Conservation (phyloP, 2,113 vertebrate species). For the Lagopus muta region DNA sequence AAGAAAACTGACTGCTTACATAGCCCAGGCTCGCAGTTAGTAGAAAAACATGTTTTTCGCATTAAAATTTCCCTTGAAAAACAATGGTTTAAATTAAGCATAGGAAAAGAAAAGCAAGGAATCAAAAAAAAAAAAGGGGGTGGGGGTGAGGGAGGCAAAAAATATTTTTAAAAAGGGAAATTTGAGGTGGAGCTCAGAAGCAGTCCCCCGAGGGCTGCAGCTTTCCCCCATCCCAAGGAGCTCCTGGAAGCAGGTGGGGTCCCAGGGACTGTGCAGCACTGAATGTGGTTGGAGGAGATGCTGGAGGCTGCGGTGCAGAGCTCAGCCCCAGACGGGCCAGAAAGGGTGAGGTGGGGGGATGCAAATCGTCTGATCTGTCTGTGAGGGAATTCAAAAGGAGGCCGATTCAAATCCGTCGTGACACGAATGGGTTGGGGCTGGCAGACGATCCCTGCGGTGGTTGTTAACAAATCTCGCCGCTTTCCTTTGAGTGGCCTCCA, state of each 20-base stretch:
- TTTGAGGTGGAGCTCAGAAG: slow-evolving; percentile 14
- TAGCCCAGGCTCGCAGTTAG: neutral
- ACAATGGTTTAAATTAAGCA: slow-evolving; percentile 53
- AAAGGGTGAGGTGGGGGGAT: slow-evolving; percentile 27
- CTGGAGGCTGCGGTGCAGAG: neutral
- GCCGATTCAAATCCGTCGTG: slow-evolving; percentile 54
- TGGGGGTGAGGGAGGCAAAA: neutral
- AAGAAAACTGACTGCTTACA: neutral
- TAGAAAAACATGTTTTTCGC: slow-evolving; percentile 60
- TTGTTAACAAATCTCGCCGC: slow-evolving; percentile 48
- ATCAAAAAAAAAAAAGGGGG: neutral
- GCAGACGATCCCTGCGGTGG: slow-evolving; percentile 57
- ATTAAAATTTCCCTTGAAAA: slow-evolving; percentile 65
- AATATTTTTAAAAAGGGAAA: neutral
- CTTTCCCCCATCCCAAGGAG: neutral
- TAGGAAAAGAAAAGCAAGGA: neutral
- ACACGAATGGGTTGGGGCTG: slow-evolving; percentile 52
- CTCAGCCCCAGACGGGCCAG: neutral
- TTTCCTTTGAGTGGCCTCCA: slow-evolving; percentile 74
- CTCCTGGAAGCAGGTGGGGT: neutral
- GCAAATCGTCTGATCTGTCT: slow-evolving; percentile 61
- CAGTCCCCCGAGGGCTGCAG: neutral
- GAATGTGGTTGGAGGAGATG: rapidly evolving
- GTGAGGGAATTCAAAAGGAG: slow-evolving; percentile 55
- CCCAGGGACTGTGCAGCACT: no score